phyloP scores from a whole-genome alignment of 2,888 invertebrate species.

The Hirtodrosophila trivittata region DNA sequence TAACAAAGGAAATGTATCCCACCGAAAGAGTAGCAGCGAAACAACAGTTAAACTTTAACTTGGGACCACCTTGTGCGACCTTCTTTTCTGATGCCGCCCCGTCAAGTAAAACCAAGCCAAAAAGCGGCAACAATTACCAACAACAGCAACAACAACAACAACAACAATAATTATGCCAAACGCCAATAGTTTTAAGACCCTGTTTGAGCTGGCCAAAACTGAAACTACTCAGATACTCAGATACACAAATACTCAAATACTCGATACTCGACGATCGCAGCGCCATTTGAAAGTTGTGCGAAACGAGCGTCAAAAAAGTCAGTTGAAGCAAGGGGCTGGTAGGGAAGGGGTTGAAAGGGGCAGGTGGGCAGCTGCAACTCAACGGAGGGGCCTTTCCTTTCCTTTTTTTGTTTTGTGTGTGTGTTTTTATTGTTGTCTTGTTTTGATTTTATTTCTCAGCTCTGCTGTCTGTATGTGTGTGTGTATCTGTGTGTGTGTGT shows the following conservation, averaged over 20 bases:
- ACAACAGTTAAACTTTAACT: slow-evolving; percentile 16
- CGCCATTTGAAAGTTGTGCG: slow-evolving; percentile 71
- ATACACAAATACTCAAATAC: slow-evolving; percentile 45
- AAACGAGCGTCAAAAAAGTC: slow-evolving; percentile 55
- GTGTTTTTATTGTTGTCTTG: slow-evolving; percentile 25
- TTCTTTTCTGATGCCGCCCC: slow-evolving; percentile 74
- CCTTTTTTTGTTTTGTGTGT: slow-evolving; percentile 33
- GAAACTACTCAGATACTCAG: slow-evolving; percentile 28
- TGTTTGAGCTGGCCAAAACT: slow-evolving; percentile 28
- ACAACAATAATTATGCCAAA: slow-evolving; percentile 72
- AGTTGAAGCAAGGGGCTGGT: slow-evolving; percentile 15
- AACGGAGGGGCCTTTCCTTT: slow-evolving; percentile 66
- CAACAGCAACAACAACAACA: slow-evolving; percentile 42
- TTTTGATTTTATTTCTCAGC: slow-evolving; percentile 33
- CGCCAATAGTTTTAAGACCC: slow-evolving; percentile 58
- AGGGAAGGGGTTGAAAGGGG: slow-evolving; percentile 5
- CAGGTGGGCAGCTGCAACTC: slow-evolving; percentile 41
- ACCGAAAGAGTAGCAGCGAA: too few relatives aligned
- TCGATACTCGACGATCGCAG: slow-evolving; percentile 58
- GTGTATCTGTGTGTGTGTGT: slow-evolving; percentile 9
- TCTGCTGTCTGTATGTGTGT: slow-evolving; percentile 1
- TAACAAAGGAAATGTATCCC: too few relatives aligned
- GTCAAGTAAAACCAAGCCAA: slow-evolving; percentile 49
- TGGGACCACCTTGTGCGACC: slow-evolving; percentile 82
- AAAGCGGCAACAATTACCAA: slow-evolving; percentile 70